Percentiles rank a stretch among this genome's conserved stretches.
Evolutionary conservation across 2,888 invertebrate genomes (phyloP).

Genomic region (Spisula subtruncata): DNA sequence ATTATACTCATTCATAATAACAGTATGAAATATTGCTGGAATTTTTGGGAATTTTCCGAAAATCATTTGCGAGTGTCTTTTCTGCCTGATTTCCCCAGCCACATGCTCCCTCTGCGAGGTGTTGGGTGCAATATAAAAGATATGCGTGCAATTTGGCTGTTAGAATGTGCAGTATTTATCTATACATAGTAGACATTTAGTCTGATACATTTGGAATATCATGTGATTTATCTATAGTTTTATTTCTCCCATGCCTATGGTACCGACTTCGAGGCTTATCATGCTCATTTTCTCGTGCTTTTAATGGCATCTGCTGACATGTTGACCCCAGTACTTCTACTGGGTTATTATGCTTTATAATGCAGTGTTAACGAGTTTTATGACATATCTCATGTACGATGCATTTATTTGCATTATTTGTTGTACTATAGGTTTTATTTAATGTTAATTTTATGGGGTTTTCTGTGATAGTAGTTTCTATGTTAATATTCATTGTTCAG

Average conservation of each 20-base stretch:
- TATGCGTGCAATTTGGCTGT: conserved; percentile 11
- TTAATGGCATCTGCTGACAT: conserved; percentile 28
- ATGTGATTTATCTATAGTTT: conserved; percentile 31
- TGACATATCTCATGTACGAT: not conserved
- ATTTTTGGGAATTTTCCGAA: too few relatives aligned
- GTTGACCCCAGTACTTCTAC: not conserved
- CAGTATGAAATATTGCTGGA: not conserved
- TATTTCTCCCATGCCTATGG: conserved; percentile 34
- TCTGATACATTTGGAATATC: conserved; percentile 40
- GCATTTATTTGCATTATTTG: not conserved
- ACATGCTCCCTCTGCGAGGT: not conserved
- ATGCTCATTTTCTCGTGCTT: conserved; percentile 10
- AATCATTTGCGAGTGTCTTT: not conserved
- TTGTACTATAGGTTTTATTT: not conserved
- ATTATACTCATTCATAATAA: conserved; percentile 22
- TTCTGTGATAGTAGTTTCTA: not conserved
- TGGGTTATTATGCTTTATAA: conserved; percentile 1
- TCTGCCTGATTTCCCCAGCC: not conserved
- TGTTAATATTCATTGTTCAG: not conserved
- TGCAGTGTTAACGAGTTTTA: conserved; percentile 1
- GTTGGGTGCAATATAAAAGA: conserved; percentile 27
- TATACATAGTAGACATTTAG: conserved; percentile 31
- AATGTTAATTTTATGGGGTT: not conserved
- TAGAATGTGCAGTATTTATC: conserved; percentile 32
- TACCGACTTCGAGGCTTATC: conserved; percentile 3